Evolutionary conservation across 2,797 vertebrate genomes (phyloP), one percentile per base, ranked within the genome.

Genomic region (Oryzias dopingdopingensis): DNA sequence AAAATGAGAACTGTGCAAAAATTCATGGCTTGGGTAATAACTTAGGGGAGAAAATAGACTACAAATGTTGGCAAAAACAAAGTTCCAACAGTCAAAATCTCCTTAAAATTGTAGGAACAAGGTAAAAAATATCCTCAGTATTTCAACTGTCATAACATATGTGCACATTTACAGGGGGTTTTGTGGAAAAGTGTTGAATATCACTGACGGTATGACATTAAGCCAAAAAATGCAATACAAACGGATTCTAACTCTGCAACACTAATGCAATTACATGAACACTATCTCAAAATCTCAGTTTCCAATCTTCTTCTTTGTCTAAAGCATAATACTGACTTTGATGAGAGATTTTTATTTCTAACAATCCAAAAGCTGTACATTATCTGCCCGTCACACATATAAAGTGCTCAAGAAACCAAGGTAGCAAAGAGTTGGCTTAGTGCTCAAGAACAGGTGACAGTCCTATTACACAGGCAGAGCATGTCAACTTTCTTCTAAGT

Each of bases 401-500:
- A 46, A 46, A 20, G 10, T 20, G 7, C 12, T 45, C 5, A 5
- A 8, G 2, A 7, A 18, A 18, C 6, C n/a, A 4, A 12, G 14
- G 44, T 4, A 12, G 20, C 13, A 13, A 46, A 45, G 41, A 50
- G 32, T 23, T 48, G 59, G n/a, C 40, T 57, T 66, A 44, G 67
- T 65, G 59, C 43, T 53, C 56, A 40, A 75, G 42, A 63, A 65
- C 40, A 61, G 65, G 72, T 72, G 76, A 72, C 70, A 68, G 45
- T 56, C 52, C 55, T 56, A 77, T 81, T 81, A 80, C 48, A 67
- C 41, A 74, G 51, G 67, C 68, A 76, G 60, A 74, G 56, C 62
- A 78, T 20, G 14, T 77, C 58, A 62, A 59, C 72, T 65, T 62
- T 42, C 42, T 52, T 47, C 58, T 71, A 83, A 87, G 83, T 80